Percentiles rank a stretch among this genome's conserved stretches.
Evolutionary conservation across 2,797 vertebrate species (phyloP).

Genomic region (Eospalax fontanierii): DNA sequence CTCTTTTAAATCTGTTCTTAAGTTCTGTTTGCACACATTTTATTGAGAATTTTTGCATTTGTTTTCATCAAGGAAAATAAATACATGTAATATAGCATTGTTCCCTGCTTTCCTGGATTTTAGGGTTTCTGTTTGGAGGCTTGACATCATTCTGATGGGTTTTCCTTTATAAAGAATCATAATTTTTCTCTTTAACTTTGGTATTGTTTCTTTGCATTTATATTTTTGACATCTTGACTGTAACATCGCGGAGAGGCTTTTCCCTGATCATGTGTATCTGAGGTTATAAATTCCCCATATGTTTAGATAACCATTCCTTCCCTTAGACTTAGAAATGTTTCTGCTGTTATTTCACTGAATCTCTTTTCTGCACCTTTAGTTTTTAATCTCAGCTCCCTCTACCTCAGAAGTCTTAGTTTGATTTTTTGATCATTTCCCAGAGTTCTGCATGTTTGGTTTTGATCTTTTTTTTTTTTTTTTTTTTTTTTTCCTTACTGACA

Average conservation of each 20-base stretch:
- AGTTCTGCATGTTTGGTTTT: neutral
- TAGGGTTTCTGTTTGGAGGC: neutral
- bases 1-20: no score
- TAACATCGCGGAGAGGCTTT: neutral
- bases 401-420: neutral
- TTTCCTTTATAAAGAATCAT: neutral
- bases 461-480: neutral
- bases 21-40: no score
- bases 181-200: neutral
- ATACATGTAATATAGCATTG: no score
- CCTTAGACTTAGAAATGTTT: neutral
- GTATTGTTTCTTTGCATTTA: neutral
- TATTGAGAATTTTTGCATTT: no score
- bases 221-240: neutral
- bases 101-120: neutral
- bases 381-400: neutral
- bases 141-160: neutral
- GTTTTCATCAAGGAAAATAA: no score
- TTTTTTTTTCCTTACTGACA: neutral
- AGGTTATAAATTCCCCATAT: neutral
- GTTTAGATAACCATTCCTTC: neutral
- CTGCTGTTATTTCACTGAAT: neutral
- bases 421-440: neutral
- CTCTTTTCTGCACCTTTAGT: neutral
- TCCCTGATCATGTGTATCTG: neutral